Conservation (phyloP, 2,888 invertebrate species). For the Ormia ochracea region DNA sequence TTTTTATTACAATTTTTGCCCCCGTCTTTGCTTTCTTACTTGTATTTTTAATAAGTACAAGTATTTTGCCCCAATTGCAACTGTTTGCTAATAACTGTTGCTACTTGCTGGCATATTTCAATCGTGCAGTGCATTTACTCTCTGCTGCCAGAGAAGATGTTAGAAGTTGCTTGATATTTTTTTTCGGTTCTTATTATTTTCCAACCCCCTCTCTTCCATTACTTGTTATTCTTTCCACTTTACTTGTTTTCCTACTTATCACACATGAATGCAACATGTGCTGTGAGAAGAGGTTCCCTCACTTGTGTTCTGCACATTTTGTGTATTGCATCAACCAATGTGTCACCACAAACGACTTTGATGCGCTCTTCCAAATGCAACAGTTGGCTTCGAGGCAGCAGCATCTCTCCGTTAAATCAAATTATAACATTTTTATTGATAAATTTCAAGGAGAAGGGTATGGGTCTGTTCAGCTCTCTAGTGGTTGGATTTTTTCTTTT, state of each 20-base stretch:
- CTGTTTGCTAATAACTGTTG: conserved; percentile 60
- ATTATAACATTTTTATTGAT: conserved; percentile 48
- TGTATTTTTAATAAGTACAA: conserved; percentile 42
- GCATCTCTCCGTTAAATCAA: conserved; percentile 41
- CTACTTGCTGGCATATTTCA: conserved; percentile 33
- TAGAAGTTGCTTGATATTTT: conserved; percentile 15
- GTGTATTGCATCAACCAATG: conserved; percentile 24
- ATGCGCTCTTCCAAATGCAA: conserved; percentile 48
- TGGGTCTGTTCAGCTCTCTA: too few species aligned
- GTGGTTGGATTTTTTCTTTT: too few species aligned
- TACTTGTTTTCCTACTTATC: conserved; percentile 55
- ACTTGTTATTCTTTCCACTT: conserved; percentile 33
- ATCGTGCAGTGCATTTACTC: background rate
- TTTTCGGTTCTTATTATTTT: too few species aligned
- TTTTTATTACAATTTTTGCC: background rate
- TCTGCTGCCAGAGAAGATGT: background rate
- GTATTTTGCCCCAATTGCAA: conserved; percentile 48
- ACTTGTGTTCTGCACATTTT: background rate
- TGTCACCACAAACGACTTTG: conserved; percentile 15
- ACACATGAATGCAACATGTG: conserved; percentile 70
- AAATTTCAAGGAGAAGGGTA: conserved; percentile 21
- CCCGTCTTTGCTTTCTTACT: background rate
- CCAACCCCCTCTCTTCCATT: too few species aligned
- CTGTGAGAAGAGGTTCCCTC: conserved; percentile 46
- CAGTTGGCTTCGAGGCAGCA: conserved; percentile 39